These are phyloP conservation scores for Irena cyanogastra DNA, from an alignment of 2,113 vertebrate genomes.

Conservation along the genomic window DNA sequence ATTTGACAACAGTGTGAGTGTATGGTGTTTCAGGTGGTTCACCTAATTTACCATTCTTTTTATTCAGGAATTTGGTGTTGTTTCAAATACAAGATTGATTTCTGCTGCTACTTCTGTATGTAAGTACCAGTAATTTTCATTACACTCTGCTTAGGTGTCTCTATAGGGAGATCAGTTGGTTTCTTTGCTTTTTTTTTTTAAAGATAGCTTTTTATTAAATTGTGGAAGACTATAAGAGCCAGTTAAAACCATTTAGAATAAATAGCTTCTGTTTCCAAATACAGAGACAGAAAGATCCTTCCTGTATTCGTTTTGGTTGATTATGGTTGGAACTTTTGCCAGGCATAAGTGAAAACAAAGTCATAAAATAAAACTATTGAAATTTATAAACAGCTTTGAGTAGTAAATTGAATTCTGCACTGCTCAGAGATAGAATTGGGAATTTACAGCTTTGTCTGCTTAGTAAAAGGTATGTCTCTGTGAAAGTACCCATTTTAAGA, in stretches of 20 bases:
- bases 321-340: not conserved
- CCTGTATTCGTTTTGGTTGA: not conserved
- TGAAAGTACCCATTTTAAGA: not conserved
- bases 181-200: not conserved
- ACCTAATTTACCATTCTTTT: constrained; percentile 30
- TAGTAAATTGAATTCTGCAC: not conserved
- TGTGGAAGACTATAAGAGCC: not conserved
- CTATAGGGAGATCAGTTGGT: not conserved
- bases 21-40: not conserved
- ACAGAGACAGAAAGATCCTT: not conserved
- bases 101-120: constrained; percentile 98
- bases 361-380: not conserved
- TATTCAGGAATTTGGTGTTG: constrained; percentile 95
- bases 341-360: not conserved
- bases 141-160: not conserved
- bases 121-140: constrained; percentile 77
- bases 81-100: constrained; percentile 97
- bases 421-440: not conserved
- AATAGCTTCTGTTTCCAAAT: not conserved
- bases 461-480: not conserved
- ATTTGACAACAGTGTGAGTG: not conserved
- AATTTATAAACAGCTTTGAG: not conserved
- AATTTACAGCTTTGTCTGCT: not conserved
- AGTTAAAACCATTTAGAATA: not conserved
- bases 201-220: not conserved